Evolutionary conservation across 2,888 invertebrate genomes (phyloP).

Genomic region (Meghimatium bilineatum): DNA sequence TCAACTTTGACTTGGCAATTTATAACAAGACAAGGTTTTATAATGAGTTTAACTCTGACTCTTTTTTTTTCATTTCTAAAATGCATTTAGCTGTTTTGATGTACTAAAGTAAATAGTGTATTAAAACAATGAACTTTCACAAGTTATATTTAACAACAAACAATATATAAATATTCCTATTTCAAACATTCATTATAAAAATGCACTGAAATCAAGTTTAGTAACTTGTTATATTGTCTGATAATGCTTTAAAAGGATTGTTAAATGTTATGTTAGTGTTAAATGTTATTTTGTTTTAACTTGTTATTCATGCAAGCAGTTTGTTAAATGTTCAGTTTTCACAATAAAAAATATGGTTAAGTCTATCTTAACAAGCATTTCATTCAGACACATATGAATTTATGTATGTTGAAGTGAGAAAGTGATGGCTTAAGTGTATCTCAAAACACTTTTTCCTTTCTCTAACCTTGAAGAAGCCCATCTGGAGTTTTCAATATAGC

Average conservation of each 20-base stretch:
- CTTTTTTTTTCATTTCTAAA: too few species aligned
- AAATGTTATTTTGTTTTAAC: background rate
- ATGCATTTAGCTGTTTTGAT: background rate
- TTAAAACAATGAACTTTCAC: background rate
- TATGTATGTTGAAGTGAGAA: too few species aligned
- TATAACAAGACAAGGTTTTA: too few species aligned
- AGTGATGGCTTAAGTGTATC: too few species aligned
- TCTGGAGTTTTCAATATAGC: too few species aligned
- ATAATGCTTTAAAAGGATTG: too few species aligned
- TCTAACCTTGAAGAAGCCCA: too few species aligned
- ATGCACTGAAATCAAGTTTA: background rate
- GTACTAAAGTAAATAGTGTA: background rate
- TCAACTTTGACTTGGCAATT: too few species aligned
- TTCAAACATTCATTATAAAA: background rate
- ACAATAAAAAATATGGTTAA: background rate
- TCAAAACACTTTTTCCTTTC: too few species aligned
- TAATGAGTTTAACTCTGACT: too few species aligned
- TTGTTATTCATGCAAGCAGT: constrained; percentile 17
- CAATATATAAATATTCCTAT: background rate
- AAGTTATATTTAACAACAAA: background rate
- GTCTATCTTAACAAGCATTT: background rate
- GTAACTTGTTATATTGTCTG: too few species aligned
- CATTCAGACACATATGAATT: too few species aligned
- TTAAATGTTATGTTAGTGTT: background rate
- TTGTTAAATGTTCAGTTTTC: background rate